Evolutionary conservation across 2,797 vertebrate species (phyloP).

Genomic region (Crax fasciolata): DNA sequence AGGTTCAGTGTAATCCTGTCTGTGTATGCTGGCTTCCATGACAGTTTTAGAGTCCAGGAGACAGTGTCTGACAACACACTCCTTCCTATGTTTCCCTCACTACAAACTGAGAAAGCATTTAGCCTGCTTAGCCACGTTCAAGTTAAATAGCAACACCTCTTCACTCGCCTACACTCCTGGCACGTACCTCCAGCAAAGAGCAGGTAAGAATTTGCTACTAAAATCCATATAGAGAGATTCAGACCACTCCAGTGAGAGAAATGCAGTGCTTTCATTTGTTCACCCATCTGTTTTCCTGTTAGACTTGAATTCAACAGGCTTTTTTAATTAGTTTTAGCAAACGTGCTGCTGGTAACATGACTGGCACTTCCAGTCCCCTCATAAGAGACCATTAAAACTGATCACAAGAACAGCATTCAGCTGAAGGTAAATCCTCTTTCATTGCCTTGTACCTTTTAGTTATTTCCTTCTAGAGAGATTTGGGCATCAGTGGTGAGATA

Average conservation of each 20-base stretch:
- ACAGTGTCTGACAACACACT: not conserved
- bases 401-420: not conserved
- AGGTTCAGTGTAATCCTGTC: not conserved
- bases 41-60: not conserved
- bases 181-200: not conserved
- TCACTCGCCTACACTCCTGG: accelerated
- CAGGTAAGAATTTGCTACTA: not conserved
- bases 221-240: not conserved
- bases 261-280: not conserved
- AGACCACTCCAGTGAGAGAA: not conserved
- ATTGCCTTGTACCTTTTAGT: not conserved
- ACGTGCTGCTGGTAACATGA: not conserved
- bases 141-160: not conserved
- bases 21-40: not conserved
- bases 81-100: accelerated
- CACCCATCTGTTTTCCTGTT: not conserved
- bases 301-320: not conserved
- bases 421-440: not conserved
- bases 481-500: not conserved
- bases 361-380: not conserved
- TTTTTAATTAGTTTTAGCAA: not conserved
- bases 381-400: not conserved
- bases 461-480: not conserved
- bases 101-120: not conserved
- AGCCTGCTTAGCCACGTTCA: not conserved